Conservation (phyloP, 2,888 invertebrate genomes). For the Gerris lacustris region DNA sequence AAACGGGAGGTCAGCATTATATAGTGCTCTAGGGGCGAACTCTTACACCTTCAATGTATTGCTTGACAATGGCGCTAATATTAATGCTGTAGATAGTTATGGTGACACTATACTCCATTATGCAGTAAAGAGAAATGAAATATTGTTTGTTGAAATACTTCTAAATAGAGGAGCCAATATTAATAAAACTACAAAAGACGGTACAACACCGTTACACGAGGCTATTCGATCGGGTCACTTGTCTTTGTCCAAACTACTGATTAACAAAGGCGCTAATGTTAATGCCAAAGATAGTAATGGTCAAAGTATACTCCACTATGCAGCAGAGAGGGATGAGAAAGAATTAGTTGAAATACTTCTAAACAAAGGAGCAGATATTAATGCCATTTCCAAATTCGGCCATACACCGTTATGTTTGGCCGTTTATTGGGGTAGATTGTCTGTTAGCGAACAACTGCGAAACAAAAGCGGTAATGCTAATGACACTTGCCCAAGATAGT, state of each 20-base stretch:
- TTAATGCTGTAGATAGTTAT: conserved; percentile 8
- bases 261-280: conserved; percentile 17
- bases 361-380: neutral
- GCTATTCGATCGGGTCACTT: conserved; percentile 10
- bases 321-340: neutral
- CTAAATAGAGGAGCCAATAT: conserved; percentile 16
- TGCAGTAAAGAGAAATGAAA: neutral
- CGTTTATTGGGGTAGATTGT: neutral
- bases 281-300: neutral
- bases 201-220: conserved; percentile 17
- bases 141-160: conserved; percentile 9
- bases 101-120: conserved; percentile 7
- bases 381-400: neutral
- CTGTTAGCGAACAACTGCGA: neutral
- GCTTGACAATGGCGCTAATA: conserved; percentile 5
- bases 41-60: neutral
- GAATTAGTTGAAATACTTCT: neutral
- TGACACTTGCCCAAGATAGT: neutral
- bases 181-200: neutral
- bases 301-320: conserved; percentile 5
- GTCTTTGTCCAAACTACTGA: conserved; percentile 13
- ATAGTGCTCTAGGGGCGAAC: conserved; percentile 1
- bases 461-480: neutral
- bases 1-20: conserved; percentile 12
- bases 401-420: neutral